Base-by-base conservation (phyloP, 2,113 vertebrate genomes). In the Anhinga rufa region DNA sequence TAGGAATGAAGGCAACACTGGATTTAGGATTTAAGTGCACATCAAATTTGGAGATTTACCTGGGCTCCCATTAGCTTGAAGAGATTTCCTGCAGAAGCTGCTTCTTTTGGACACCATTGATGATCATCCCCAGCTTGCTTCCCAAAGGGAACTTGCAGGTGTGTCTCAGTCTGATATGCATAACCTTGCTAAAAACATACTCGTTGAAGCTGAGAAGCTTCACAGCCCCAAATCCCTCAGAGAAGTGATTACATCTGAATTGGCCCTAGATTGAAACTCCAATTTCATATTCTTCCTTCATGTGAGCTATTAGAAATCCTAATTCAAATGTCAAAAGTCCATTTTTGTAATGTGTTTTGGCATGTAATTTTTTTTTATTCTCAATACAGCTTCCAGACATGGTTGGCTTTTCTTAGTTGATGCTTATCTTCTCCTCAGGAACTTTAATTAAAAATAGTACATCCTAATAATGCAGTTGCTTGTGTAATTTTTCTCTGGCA, bases 361-460 rank as follows among this genome's bases (percentile, higher is more conserved):
- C 72, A 72, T 87, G 49, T 57, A 6, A 4, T 14, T 62, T 57
- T 83, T 31, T 82, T 82, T 86, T 34, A 32, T 82, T 88, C 38
- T 90, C 85, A 29, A 29, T 80, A 65, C 36, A 85, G 49, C 87
- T 88, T 90, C 87, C 42, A 72, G 87, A 62, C 90, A 55, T 55
- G 54, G 16, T 44, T 94, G 52, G 29, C 31, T 93, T 93, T 93
- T 89, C 94, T 80, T 65, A 49, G 36, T 32, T 83, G 87, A 83
- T 76, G 74, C 54, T 78, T 91, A 82, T 89, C 86, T 94, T 84
- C 48, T 93, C 42, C 76, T 92, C 40, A 26, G 68, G n/a, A 96
- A n/a, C 57, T 84, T 83, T 71, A 88, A 93, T 96, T 97, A 91
- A 95, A 92, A 90, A 72, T 87, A 93, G 11, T 60, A 25, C 36